Conservation (phyloP, 2,797 vertebrate species). For the Eutrigla gurnardus region DNA sequence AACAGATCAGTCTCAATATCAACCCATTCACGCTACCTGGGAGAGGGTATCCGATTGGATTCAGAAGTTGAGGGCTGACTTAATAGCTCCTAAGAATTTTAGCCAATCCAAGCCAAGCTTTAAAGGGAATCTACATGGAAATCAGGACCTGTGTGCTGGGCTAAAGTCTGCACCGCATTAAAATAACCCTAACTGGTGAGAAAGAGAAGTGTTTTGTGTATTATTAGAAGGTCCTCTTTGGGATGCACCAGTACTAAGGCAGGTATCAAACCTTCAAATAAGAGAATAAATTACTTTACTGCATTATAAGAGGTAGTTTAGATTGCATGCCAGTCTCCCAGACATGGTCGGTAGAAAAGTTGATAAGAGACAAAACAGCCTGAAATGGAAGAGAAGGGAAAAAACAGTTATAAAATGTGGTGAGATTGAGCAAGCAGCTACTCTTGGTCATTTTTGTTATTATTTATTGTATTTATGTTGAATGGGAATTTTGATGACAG, state of each 20-base stretch:
- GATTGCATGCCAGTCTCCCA: slow-evolving; percentile 11
- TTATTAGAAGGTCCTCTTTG: background rate
- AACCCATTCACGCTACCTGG: background rate
- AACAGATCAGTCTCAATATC: slow-evolving; percentile 15
- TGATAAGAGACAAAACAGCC: slow-evolving; percentile 20
- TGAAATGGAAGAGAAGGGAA: slow-evolving; percentile 17
- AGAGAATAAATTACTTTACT: background rate
- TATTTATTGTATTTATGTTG: slow-evolving; percentile 82
- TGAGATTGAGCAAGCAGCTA: slow-evolving; percentile 34
- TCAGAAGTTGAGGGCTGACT: slow-evolving; percentile 15
- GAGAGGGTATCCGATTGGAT: slow-evolving; percentile 34
- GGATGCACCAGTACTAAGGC: background rate
- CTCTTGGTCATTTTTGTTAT: slow-evolving; percentile 37
- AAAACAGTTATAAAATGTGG: background rate
- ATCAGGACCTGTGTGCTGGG: background rate
- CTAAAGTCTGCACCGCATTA: slow-evolving; percentile 9
- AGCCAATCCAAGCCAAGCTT: background rate
- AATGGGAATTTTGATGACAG: slow-evolving; percentile 32
- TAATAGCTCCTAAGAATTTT: background rate
- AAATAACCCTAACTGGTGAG: slow-evolving; percentile 10
- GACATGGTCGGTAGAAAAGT: slow-evolving; percentile 17
- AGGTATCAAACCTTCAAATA: background rate
- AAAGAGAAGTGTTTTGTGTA: slow-evolving; percentile 6
- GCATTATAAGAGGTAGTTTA: slow-evolving; percentile 12
- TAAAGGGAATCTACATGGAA: background rate